A percentile compares a stretch with the other conserved stretches of the same genome.
Evolutionary conservation across 2,888 invertebrate species (phyloP).

Genomic region (Rhimphoctona megacephalus): DNA sequence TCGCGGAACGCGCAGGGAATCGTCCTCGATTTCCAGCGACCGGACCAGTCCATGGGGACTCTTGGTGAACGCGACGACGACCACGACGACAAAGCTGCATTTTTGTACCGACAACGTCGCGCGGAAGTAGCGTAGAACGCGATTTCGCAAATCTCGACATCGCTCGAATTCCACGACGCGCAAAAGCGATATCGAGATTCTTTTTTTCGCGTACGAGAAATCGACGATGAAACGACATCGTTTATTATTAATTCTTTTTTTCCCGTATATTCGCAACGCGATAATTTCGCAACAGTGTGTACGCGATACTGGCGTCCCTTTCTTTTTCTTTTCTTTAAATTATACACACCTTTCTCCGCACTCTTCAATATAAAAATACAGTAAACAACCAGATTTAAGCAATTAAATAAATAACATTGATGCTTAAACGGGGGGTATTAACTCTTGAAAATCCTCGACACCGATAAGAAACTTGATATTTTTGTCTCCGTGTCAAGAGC

Average conservation of each 20-base stretch:
- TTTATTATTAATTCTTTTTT: not conserved
- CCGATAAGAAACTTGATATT: not conserved
- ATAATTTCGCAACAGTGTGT: slow-evolving; percentile 42
- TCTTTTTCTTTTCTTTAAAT: not conserved
- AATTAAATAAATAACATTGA: not conserved
- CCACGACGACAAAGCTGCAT: not conserved
- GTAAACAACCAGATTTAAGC: slow-evolving; percentile 4
- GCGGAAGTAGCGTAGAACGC: slow-evolving; percentile 19
- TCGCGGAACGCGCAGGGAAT: slow-evolving; percentile 3
- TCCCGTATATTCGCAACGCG: slow-evolving; percentile 9
- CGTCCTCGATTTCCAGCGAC: slow-evolving; percentile 16
- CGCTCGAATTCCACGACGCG: slow-evolving; percentile 34
- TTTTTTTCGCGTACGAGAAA: not conserved
- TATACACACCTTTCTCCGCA: slow-evolving; percentile 61
- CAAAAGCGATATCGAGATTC: slow-evolving; percentile 21
- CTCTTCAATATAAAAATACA: slow-evolving; percentile 45
- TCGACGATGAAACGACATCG: not conserved
- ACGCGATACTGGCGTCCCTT: slow-evolving; percentile 48
- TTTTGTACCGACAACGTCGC: slow-evolving; percentile 1
- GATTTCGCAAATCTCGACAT: slow-evolving; percentile 50
- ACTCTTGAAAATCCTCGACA: not conserved
- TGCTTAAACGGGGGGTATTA: not conserved
- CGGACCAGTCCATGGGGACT: slow-evolving; percentile 18
- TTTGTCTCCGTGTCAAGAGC: not conserved
- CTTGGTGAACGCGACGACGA: slow-evolving; percentile 29